phyloP scores from a whole-genome alignment of 37 sponge, comb jelly and placozoan genomes.

The Trichoplax adhaerens region DNA sequence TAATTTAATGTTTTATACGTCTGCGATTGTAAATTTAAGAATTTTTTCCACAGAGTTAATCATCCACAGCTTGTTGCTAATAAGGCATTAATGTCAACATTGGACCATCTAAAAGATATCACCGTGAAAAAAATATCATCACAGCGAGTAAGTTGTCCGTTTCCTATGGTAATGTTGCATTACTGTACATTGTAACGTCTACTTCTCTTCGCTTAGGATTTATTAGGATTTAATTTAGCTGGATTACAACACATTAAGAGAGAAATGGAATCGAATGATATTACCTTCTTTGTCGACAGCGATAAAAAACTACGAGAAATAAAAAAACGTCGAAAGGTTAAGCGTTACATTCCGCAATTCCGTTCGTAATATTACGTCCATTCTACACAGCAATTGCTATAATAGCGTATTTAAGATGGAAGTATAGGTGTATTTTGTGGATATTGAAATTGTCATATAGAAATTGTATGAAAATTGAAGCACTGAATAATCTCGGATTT shows the following conservation, averaged over 20 bases:
- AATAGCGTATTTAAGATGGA: too few relatives aligned
- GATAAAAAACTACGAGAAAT: slow-evolving; percentile 12
- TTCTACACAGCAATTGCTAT: too few relatives aligned
- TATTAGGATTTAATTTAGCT: slow-evolving; percentile 68
- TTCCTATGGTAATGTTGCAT: neutral
- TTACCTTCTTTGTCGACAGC: slow-evolving; percentile 36
- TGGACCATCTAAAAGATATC: slow-evolving; percentile 37
- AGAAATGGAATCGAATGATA: slow-evolving; percentile 19
- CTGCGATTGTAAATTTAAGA: slow-evolving; percentile 1
- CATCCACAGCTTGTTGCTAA: slow-evolving; percentile 65
- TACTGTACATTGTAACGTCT: too few relatives aligned
- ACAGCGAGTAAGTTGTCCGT: slow-evolving; percentile 24
- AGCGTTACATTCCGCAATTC: too few relatives aligned
- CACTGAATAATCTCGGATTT: too few relatives aligned
- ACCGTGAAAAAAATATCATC: slow-evolving; percentile 10
- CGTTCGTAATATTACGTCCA: too few relatives aligned
- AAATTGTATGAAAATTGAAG: too few relatives aligned
- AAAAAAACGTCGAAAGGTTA: neutral
- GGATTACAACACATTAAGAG: slow-evolving; percentile 38
- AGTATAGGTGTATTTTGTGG: too few relatives aligned
- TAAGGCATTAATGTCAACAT: slow-evolving; percentile 27
- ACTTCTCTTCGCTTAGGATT: slow-evolving; percentile 24
- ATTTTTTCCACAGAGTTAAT: slow-evolving; percentile 31
- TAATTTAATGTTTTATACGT: slow-evolving; percentile 8
- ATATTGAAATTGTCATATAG: too few relatives aligned